Evolutionary conservation across 2,797 vertebrate species (phyloP), one percentile per base, ranked within the genome.

Genomic region (Chaetodon trifasciatus): DNA sequence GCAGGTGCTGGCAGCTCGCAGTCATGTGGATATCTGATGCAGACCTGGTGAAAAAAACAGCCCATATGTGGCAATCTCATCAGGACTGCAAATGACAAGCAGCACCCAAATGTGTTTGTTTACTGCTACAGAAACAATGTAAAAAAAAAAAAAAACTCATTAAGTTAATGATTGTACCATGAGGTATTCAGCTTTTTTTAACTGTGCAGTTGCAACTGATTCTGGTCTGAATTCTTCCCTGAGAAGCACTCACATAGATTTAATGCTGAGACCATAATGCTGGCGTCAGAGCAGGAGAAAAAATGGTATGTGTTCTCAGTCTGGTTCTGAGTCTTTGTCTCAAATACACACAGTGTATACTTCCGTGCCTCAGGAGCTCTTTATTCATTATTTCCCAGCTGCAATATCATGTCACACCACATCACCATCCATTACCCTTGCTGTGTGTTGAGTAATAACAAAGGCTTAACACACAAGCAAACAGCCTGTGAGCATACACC

Each of bases 401-500:
- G 52, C n/a, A 57, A 12, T 40, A 64, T 57, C 46, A 67, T n/a
- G 40, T 81, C 17, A 69, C 24, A 32, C 3, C 61, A 58, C n/a
- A 49, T 46, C 19, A n/a, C n/a, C n/a, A 6, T n/a, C 40, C 15
- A 58, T 61, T 37, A 24, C 37, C 57, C n/a, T 44, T 23, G n/a
- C 32, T 66, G 39, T 55, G 49, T 74, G 53, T 66, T 47, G 19
- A 52, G 19, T 70, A 71, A 74, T 60, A 83, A 73, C 73, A 82
- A 72, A 61, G 42, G 66, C 58, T 74, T 23, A 57, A 49, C 61
- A 39, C 44, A 13, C 4, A 17, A 57, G 72, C 44, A 70, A 53
- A 62, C 53, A 50, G 24, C n/a, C 24, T 6, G 65, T 19, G 35
- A 63, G 28, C 17, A 78, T 40, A 44, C 16, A 6, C 35, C 58